A percentile compares a stretch with the other conserved stretches of the same genome.
These are phyloP conservation scores for Anagyrus pseudococci DNA, from an alignment of 2,888 invertebrate species.

Conservation along the genomic window DNA sequence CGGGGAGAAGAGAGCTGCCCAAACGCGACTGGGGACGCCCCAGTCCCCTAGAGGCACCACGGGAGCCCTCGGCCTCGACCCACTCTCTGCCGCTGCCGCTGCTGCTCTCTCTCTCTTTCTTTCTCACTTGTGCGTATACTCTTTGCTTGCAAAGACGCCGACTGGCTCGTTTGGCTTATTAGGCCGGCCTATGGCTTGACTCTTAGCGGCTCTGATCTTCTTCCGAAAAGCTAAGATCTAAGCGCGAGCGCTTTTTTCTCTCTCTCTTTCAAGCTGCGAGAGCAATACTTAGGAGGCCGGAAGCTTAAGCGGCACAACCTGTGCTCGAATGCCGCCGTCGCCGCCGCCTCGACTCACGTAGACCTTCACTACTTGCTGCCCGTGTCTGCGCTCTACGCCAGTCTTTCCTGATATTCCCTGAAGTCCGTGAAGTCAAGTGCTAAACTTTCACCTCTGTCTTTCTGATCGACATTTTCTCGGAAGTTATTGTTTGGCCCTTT, in stretches of 20 bases:
- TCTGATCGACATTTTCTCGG: not conserved
- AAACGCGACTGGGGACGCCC: not conserved
- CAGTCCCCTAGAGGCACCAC: conserved; percentile 6
- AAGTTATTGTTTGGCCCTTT: conserved; percentile 3
- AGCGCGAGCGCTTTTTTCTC: not conserved
- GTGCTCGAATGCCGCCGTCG: too few species aligned
- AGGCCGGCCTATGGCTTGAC: conserved; percentile 19
- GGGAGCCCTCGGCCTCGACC: conserved; percentile 36
- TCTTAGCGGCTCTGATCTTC: conserved; percentile 34
- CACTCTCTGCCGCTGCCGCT: conserved; percentile 14
- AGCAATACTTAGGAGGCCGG: not conserved
- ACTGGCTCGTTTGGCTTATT: conserved; percentile 33
- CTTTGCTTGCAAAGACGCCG: too few species aligned
- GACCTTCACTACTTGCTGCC: too few species aligned
- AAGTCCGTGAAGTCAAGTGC: not conserved
- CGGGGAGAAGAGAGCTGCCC: not conserved
- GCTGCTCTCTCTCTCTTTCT: not conserved
- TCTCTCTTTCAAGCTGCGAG: not conserved
- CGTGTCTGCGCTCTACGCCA: too few species aligned
- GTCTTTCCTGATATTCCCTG: not conserved
- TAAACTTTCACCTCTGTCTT: not conserved
- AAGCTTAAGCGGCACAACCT: too few species aligned
- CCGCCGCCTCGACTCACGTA: too few species aligned
- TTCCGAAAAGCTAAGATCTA: not conserved
- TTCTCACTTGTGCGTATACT: conserved; percentile 7